phyloP scores from a whole-genome alignment of 2,113 vertebrate genomes.

The Mus spicilegus region DNA sequence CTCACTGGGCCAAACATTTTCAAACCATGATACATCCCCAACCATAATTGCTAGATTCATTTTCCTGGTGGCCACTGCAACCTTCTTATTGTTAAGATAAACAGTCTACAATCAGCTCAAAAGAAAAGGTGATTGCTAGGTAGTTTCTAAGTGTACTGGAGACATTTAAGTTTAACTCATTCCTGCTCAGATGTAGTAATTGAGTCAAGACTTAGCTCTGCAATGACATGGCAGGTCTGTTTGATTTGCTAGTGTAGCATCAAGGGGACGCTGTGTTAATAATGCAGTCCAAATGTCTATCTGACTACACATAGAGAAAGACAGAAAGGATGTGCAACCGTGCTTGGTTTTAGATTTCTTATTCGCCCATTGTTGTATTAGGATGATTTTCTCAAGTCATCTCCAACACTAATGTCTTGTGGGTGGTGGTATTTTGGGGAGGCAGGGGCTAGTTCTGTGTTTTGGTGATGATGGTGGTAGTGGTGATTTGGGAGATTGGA shows the following conservation, averaged over 20 bases:
- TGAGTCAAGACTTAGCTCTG: not conserved
- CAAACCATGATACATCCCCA: not conserved
- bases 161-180: not conserved
- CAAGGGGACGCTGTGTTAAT: not conserved
- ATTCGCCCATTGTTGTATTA: not conserved
- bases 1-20: too few relatives aligned
- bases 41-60: not conserved
- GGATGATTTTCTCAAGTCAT: not conserved
- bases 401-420: not conserved
- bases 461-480: not conserved
- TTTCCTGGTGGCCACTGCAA: not conserved
- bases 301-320: not conserved
- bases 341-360: not conserved
- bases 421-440: too few relatives aligned
- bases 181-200: not conserved
- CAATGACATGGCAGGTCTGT: not conserved
- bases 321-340: not conserved
- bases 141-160: not conserved
- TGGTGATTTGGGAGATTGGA: not conserved
- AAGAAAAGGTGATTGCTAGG: not conserved
- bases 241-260: not conserved
- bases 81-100: not conserved
- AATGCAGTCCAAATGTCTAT: not conserved
- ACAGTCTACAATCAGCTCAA: not conserved
- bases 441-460: too few relatives aligned